These are phyloP conservation scores for Chaetops frenatus DNA, from an alignment of 2,113 vertebrate genomes.

Conservation along the genomic window DNA sequence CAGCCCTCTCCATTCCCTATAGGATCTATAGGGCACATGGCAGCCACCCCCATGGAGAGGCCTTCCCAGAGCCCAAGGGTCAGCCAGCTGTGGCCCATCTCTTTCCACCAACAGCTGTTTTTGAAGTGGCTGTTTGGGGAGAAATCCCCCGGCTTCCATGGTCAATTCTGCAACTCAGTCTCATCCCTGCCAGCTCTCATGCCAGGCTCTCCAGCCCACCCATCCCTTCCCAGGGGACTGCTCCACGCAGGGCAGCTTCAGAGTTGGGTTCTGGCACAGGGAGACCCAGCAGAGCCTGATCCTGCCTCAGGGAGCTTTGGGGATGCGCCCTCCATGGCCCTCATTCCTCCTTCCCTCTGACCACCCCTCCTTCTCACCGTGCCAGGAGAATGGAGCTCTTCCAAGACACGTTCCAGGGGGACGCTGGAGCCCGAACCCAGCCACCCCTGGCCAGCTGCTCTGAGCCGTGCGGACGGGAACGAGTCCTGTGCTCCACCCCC, in stretches of 20 bases:
- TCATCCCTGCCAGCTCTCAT: neutral
- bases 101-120: constrained; percentile 31
- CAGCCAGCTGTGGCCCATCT: neutral
- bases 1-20: neutral
- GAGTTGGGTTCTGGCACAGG: neutral
- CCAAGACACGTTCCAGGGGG: neutral
- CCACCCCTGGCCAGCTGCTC: neutral
- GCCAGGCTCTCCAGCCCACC: neutral
- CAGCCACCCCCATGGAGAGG: neutral
- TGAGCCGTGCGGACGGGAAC: neutral
- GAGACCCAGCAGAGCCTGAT: neutral
- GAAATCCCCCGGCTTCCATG: neutral
- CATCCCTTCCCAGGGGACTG: neutral
- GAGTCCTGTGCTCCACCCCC: neutral
- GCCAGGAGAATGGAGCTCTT: neutral
- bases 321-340: accelerated
- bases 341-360: neutral
- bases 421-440: neutral
- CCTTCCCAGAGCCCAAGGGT: neutral
- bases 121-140: neutral
- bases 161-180: neutral
- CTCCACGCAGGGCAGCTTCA: accelerated
- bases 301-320: accelerated
- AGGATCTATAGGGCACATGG: neutral
- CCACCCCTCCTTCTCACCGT: neutral